Base-by-base conservation (phyloP, 2,888 invertebrate genomes). In the Apoda limacodes region DNA sequence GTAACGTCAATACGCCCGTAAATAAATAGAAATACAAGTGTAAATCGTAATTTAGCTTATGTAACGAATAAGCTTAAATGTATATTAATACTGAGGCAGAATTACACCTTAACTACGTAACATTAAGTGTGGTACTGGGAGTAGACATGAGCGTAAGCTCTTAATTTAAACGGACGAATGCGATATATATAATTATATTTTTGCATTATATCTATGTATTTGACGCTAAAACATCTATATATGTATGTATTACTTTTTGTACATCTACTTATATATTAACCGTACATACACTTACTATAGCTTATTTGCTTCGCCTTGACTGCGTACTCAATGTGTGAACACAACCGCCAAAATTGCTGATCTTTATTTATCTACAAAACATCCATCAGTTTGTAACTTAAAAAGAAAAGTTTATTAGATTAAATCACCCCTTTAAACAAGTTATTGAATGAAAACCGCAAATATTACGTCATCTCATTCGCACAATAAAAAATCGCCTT, bases 61-160 rank as follows among this genome's bases (percentile, higher is more conserved):
- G 57, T 76, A 80, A 74, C 75, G 72, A 65, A 78, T 78, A 80
- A 80, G 80, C 80, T 80, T 80, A 76, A 67, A 76, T 76, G 75
- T 6, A 78, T 76, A 74, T 75, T 80, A 80, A 80, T 80, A 80
- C 80, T 80, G 80, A 78, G 80, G 78, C 78, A 75, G 78, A 78
- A 74, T 74, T 78, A 78, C 78, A 78, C 71, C 76, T 80, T 78
- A 80, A 68, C 76, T 80, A 78, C 78, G 68, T 76, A 75, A 75
- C 68, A 74, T 75, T 76, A 71, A 68, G 68, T 66, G 70, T 74
- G 74, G 71, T 76, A 17, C 67, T 71, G 75, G 74, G 71, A 71
- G 59, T 75, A 78, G 75, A 78, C 74, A 76, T 67, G 80, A 78
- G 80, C 78, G 67, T 70, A 78, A 78, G 78, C 78, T 74, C 80